These are phyloP conservation scores for Calameuta pallipes DNA, from an alignment of 2,888 invertebrate genomes.

Conservation along the genomic window DNA sequence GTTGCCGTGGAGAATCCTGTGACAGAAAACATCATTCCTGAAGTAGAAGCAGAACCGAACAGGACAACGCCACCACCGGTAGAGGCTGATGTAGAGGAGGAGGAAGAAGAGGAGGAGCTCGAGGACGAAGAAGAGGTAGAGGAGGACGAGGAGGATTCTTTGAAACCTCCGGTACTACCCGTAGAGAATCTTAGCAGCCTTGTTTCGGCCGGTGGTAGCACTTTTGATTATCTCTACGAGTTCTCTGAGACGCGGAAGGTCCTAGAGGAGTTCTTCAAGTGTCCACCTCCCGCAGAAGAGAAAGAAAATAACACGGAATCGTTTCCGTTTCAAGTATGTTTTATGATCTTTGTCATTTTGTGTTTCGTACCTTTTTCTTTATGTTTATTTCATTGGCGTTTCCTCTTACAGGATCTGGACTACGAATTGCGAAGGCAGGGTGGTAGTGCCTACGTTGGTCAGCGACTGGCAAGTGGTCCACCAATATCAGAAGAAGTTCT, in stretches of 20 bases:
- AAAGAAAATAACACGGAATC: constrained; percentile 64
- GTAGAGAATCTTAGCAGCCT: constrained; percentile 60
- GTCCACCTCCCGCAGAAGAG: constrained; percentile 76
- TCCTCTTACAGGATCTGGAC: constrained; percentile 74
- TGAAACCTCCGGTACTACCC: constrained; percentile 49
- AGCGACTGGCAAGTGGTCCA: constrained; percentile 75
- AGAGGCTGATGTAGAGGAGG: constrained; percentile 35
- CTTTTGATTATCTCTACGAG: constrained; percentile 91
- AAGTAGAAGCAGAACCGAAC: constrained; percentile 37
- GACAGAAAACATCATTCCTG: constrained; percentile 45
- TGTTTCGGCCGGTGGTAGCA: constrained; percentile 65
- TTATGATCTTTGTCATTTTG: not conserved
- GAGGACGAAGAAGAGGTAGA: constrained; percentile 27
- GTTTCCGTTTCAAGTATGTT: constrained; percentile 67
- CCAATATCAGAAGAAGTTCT: constrained; percentile 62
- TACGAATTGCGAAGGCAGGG: constrained; percentile 82
- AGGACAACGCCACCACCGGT: constrained; percentile 4
- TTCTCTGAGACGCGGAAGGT: constrained; percentile 94
- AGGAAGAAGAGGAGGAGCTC: constrained; percentile 29
- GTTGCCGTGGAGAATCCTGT: constrained; percentile 50
- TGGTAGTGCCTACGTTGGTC: constrained; percentile 82
- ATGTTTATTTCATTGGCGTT: not conserved
- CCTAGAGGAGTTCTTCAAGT: constrained; percentile 91
- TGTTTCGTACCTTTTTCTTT: not conserved
- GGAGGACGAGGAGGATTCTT: constrained; percentile 35